A percentile compares a stretch with the other conserved stretches of the same genome.
These are phyloP conservation scores for Gastrophysa polygoni DNA, from an alignment of 2,888 invertebrate species.

Conservation along the genomic window DNA sequence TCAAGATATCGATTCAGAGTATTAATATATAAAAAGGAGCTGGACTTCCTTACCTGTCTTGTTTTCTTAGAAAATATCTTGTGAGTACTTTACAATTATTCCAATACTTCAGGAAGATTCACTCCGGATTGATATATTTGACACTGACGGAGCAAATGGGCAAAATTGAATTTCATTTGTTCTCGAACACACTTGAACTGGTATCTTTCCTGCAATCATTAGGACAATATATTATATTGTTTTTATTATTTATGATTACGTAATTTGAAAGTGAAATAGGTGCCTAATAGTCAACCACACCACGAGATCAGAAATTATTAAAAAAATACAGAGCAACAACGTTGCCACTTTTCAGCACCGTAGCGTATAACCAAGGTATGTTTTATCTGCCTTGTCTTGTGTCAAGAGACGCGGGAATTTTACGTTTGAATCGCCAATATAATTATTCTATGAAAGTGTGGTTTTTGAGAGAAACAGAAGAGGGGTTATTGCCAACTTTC, in stretches of 20 bases:
- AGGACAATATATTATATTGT: background rate
- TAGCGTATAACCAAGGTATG: too few species aligned
- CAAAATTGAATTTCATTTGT: slow-evolving; percentile 16
- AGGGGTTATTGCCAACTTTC: too few species aligned
- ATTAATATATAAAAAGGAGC: background rate
- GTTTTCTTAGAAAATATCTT: background rate
- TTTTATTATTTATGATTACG: slow-evolving; percentile 27
- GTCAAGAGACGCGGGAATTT: too few species aligned
- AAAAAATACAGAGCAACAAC: too few species aligned
- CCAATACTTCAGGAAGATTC: too few species aligned
- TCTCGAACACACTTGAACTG: background rate
- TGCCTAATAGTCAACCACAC: too few species aligned
- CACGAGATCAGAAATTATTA: too few species aligned
- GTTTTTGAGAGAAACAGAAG: too few species aligned
- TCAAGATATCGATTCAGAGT: background rate
- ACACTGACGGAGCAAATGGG: slow-evolving; percentile 12
- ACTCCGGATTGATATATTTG: slow-evolving; percentile 11
- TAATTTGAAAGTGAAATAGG: slow-evolving; percentile 28
- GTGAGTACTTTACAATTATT: slow-evolving; percentile 9
- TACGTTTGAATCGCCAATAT: too few species aligned
- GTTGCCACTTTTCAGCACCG: too few species aligned
- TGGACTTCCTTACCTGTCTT: background rate
- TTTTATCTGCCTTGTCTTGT: too few species aligned
- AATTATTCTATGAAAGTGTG: too few species aligned
- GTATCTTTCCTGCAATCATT: background rate